phyloP scores from a whole-genome alignment of 2,888 invertebrate species.

The Encarsia formosa region DNA sequence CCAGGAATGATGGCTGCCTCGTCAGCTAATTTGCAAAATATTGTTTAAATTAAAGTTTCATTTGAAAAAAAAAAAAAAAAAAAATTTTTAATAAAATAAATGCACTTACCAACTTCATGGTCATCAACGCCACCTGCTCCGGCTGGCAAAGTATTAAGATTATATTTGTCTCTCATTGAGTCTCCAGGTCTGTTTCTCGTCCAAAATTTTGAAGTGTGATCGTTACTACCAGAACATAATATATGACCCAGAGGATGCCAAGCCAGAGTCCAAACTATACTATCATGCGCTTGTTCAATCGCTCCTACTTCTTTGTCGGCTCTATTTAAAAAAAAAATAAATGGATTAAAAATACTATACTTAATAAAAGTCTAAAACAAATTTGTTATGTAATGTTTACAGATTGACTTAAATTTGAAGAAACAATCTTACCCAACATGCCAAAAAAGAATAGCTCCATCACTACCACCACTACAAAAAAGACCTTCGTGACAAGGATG shows the following conservation, averaged over 20 bases:
- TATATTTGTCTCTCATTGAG: constrained; percentile 96
- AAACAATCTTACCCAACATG: constrained; percentile 77
- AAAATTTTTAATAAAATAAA: not conserved
- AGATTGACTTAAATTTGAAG: not conserved
- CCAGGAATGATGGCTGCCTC: constrained; percentile 86
- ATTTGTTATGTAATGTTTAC: not conserved
- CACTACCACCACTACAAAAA: constrained; percentile 97
- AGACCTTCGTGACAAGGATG: constrained; percentile 97
- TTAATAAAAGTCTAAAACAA: not conserved
- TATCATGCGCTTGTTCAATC: constrained; percentile 98
- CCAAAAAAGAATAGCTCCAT: constrained; percentile 98
- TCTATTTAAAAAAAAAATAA: constrained; percentile 40
- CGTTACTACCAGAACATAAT: constrained; percentile 98
- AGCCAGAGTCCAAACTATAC: constrained; percentile 97
- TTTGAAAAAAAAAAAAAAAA: constrained; percentile 7
- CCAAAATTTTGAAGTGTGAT: constrained; percentile 99
- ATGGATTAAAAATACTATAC: no score
- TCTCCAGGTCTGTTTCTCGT: constrained; percentile 98
- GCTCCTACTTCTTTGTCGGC: constrained; percentile 97
- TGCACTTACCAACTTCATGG: constrained; percentile 61
- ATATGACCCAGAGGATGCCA: constrained; percentile 99
- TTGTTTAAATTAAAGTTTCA: not conserved
- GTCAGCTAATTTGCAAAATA: constrained; percentile 55
- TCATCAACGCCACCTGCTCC: constrained; percentile 71
- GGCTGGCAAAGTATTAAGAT: constrained; percentile 85